Conservation (phyloP, 2,888 invertebrate species). For the Smittia aterrima region DNA sequence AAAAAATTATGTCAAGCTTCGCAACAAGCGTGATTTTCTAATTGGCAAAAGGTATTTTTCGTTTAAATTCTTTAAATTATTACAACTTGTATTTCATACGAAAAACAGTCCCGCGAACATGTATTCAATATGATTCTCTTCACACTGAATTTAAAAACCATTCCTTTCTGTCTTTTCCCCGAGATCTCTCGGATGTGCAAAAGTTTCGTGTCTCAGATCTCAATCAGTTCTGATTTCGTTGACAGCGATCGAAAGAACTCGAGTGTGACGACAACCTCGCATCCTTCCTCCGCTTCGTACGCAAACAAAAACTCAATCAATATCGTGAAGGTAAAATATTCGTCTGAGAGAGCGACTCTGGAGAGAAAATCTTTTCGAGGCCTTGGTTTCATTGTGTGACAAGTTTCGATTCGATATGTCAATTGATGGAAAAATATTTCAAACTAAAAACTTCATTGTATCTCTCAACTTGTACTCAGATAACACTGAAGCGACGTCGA, state of each 20-base stretch:
- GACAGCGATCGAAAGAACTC: not conserved
- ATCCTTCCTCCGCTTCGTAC: not conserved
- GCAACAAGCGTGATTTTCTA: conserved; percentile 41
- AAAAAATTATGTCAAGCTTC: conserved; percentile 37
- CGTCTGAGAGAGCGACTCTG: not conserved
- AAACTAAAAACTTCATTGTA: too few relatives aligned
- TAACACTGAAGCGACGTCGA: too few relatives aligned
- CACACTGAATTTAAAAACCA: conserved; percentile 36
- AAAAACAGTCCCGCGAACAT: conserved; percentile 37
- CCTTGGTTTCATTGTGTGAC: too few relatives aligned
- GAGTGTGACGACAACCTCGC: not conserved
- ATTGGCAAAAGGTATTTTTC: conserved; percentile 31
- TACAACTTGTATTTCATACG: conserved; percentile 38
- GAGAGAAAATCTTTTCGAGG: too few relatives aligned
- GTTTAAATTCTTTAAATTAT: conserved; percentile 40
- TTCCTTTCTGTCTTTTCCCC: conserved; percentile 14
- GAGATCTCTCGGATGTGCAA: not conserved
- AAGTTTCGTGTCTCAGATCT: not conserved
- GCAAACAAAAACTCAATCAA: conserved; percentile 22
- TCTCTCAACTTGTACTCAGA: too few relatives aligned
- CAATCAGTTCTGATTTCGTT: not conserved
- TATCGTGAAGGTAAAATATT: conserved; percentile 20
- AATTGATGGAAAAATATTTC: too few relatives aligned
- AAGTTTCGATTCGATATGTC: too few relatives aligned
- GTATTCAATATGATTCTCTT: conserved; percentile 26